These are phyloP conservation scores for Temnothorax ravouxi DNA, from an alignment of 2,888 invertebrate genomes.

Conservation along the genomic window DNA sequence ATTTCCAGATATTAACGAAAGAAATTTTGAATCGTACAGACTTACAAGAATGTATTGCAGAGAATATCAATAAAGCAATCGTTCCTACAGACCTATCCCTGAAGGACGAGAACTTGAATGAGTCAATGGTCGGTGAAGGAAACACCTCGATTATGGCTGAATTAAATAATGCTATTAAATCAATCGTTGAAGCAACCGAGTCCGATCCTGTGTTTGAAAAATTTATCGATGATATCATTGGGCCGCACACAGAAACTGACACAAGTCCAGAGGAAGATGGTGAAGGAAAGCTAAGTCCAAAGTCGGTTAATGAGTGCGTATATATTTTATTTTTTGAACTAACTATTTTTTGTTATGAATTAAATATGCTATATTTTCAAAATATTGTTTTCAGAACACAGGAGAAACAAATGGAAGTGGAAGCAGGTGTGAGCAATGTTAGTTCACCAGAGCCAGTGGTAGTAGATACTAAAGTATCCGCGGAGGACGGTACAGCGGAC, in stretches of 20 bases:
- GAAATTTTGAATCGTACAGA: constrained; percentile 87
- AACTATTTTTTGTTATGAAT: constrained; percentile 4
- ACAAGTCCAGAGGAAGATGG: constrained; percentile 81
- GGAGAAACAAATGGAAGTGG: constrained; percentile 57
- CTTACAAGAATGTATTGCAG: constrained; percentile 87
- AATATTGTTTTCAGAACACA: constrained; percentile 30
- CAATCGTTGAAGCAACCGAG: constrained; percentile 87
- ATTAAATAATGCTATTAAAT: constrained; percentile 86
- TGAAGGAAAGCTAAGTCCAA: constrained; percentile 64
- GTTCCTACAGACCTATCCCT: constrained; percentile 78
- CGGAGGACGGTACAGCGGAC: constrained; percentile 66
- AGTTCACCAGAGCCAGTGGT: constrained; percentile 45
- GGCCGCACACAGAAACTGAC: constrained; percentile 74
- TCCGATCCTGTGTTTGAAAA: constrained; percentile 87
- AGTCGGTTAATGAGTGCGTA: constrained; percentile 25
- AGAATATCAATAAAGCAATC: constrained; percentile 87
- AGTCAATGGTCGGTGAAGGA: constrained; percentile 64
- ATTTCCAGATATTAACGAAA: constrained; percentile 85
- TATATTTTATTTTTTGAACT: constrained; percentile 11
- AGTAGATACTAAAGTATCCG: constrained; percentile 21
- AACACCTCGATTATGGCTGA: constrained; percentile 84
- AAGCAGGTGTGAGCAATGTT: constrained; percentile 17
- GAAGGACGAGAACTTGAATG: constrained; percentile 76
- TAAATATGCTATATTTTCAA: background rate
- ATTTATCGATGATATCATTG: constrained; percentile 86